Evolutionary conservation across 2,888 invertebrate species (phyloP).

Genomic region (Acronicta leporina): DNA sequence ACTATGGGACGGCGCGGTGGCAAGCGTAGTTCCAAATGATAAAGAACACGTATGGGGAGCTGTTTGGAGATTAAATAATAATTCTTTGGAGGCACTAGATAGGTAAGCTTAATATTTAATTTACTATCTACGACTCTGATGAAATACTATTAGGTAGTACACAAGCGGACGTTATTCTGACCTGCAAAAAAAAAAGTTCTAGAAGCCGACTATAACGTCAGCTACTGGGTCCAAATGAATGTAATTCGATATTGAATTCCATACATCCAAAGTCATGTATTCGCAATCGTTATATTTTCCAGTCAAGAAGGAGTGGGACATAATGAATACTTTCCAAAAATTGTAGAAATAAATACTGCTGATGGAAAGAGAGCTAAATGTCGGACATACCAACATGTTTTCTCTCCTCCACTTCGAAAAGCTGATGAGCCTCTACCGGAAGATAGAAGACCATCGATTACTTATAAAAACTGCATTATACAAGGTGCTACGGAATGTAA

Average conservation of each 20-base stretch:
- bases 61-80: constrained; percentile 40
- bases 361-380: constrained; percentile 16
- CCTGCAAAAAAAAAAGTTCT: too few species aligned
- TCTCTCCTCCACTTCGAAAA: constrained; percentile 14
- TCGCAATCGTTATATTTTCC: background rate
- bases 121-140: too few species aligned
- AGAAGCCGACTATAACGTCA: too few species aligned
- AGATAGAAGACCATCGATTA: constrained; percentile 46
- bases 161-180: too few species aligned
- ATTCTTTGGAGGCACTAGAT: constrained; percentile 23
- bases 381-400: constrained; percentile 35
- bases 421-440: constrained; percentile 19
- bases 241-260: too few species aligned
- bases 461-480: constrained; percentile 40
- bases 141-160: too few species aligned
- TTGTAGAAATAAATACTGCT: constrained; percentile 16
- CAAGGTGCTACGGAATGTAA: constrained; percentile 40
- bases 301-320: constrained; percentile 45
- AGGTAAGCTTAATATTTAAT: constrained; percentile 6
- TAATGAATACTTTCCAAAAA: constrained; percentile 36
- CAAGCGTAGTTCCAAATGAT: constrained; percentile 31
- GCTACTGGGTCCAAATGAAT: too few species aligned
- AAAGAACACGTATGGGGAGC: constrained; percentile 38
- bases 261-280: too few species aligned
- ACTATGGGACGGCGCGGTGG: constrained; percentile 39